Conservation (phyloP, 1,140 invertebrate genomes). For the Drosophila watanabei region DNA sequence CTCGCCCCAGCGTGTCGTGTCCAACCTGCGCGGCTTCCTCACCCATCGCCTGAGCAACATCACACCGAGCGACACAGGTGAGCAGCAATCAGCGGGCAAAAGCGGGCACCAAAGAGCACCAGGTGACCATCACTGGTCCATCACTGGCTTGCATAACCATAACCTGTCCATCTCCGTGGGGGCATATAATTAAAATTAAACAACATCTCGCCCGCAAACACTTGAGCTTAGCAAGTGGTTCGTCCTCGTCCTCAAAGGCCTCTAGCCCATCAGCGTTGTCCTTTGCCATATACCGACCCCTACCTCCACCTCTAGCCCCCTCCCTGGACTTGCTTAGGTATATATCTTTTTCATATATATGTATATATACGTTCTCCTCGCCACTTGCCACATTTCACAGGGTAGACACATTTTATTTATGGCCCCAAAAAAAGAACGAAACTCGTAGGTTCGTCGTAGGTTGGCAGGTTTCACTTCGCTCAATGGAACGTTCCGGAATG, state of each 20-base stretch:
- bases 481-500: conserved; percentile 61
- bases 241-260: conserved; percentile 42
- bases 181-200: conserved; percentile 80
- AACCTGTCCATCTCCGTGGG: conserved; percentile 46
- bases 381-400: conserved; percentile 52
- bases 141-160: conserved; percentile 69
- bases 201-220: conserved; percentile 69
- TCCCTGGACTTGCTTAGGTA: not conserved
- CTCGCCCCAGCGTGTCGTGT: conserved; percentile 87
- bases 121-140: conserved; percentile 6
- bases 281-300: conserved; percentile 49
- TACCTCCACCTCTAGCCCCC: not conserved
- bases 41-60: conserved; percentile 86
- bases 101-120: not conserved
- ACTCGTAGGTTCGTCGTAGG: conserved; percentile 38
- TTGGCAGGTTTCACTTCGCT: conserved; percentile 38
- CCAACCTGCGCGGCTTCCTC: conserved; percentile 87
- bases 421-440: conserved; percentile 40
- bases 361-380: conserved; percentile 7
- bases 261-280: conserved; percentile 50
- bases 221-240: conserved; percentile 62
- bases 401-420: conserved; percentile 69
- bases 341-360: conserved; percentile 5
- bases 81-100: conserved; percentile 42
- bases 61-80: conserved; percentile 88